Conservation (phyloP, 2,888 invertebrate genomes). For the Eumerus sabulonum region DNA sequence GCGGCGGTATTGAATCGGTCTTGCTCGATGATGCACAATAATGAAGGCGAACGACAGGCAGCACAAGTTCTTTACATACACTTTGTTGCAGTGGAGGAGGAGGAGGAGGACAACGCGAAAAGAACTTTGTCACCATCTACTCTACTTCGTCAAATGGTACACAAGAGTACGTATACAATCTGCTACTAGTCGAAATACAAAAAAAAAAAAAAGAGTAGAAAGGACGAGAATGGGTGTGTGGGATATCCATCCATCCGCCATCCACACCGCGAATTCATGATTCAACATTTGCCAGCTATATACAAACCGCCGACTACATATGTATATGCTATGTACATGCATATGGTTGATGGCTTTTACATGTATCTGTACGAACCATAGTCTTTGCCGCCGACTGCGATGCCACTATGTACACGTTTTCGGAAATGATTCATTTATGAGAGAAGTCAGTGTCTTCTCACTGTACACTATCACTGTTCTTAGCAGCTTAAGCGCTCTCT, state of each 20-base stretch:
- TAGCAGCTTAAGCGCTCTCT: constrained; percentile 34
- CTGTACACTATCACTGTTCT: constrained; percentile 11
- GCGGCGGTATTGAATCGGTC: constrained; percentile 25
- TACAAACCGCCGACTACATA: constrained; percentile 34
- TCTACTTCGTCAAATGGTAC: no score
- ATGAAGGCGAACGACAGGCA: no score
- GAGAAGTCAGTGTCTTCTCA: no score
- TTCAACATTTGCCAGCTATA: constrained; percentile 62
- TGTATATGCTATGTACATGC: background rate
- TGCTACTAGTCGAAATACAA: no score
- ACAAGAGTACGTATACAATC: no score
- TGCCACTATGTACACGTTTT: constrained; percentile 34
- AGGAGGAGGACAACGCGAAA: constrained; percentile 16
- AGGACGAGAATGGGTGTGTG: constrained; percentile 66
- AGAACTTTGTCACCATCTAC: no score
- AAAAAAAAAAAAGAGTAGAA: constrained; percentile 23
- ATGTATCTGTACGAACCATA: constrained; percentile 13
- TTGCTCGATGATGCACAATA: constrained; percentile 42
- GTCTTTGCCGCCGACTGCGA: constrained; percentile 20
- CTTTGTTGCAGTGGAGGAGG: constrained; percentile 34
- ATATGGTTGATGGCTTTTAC: no score
- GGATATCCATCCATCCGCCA: no score
- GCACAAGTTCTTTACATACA: constrained; percentile 18
- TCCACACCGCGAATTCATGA: constrained; percentile 65
- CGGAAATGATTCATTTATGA: constrained; percentile 60